A percentile compares a stretch with the other conserved stretches of the same genome.
These are phyloP conservation scores for Drosophila ogumai DNA, from an alignment of 1,140 invertebrate genomes.

Conservation along the genomic window DNA sequence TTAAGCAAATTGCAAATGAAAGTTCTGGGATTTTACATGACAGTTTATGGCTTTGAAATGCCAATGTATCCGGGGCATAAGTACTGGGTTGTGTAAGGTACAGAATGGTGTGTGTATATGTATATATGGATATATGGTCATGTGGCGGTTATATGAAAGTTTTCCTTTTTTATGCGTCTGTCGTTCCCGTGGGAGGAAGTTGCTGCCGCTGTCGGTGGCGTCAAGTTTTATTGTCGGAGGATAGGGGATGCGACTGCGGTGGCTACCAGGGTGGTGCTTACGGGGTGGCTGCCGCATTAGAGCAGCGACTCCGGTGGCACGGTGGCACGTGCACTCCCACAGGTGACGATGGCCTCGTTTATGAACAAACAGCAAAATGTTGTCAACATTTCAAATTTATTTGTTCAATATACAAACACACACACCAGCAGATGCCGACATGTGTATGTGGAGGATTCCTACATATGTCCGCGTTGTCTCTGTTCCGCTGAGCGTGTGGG, in stretches of 20 bases:
- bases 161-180: conserved; percentile 70
- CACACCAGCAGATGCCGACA: conserved; percentile 40
- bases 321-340: conserved; percentile 70
- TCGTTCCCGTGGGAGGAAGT: conserved; percentile 41
- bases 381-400: conserved; percentile 84
- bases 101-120: not conserved
- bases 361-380: conserved; percentile 83
- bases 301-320: conserved; percentile 1
- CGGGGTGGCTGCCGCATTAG: conserved; percentile 10
- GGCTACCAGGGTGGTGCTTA: conserved; percentile 13
- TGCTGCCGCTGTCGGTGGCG: conserved; percentile 44
- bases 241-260: conserved; percentile 21
- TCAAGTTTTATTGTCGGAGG: conserved; percentile 66
- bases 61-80: conserved; percentile 11
- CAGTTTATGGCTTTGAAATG: conserved; percentile 65
- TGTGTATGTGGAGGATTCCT: conserved; percentile 46
- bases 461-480: conserved; percentile 59
- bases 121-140: conserved; percentile 32
- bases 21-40: conserved; percentile 70
- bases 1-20: conserved; percentile 70
- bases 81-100: conserved; percentile 13
- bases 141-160: conserved; percentile 73
- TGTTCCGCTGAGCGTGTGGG: conserved; percentile 1
- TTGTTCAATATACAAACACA: conserved; percentile 77
- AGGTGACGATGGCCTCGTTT: conserved; percentile 83